These are phyloP conservation scores for Chaitophorus viminalis DNA, from an alignment of 2,888 invertebrate species.

Conservation along the genomic window DNA sequence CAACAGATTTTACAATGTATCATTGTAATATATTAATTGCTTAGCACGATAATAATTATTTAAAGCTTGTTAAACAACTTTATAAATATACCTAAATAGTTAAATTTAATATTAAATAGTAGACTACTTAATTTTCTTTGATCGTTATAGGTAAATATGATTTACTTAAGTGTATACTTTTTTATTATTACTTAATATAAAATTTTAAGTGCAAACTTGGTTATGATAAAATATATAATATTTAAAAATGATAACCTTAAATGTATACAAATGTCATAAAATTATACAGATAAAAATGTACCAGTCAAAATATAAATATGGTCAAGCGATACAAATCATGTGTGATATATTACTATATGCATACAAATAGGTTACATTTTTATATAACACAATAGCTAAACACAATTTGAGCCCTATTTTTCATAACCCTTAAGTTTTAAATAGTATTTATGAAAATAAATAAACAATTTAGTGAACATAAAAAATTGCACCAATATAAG, in stretches of 20 bases:
- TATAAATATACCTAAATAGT: not conserved
- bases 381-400: too few relatives aligned
- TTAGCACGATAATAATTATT: not conserved
- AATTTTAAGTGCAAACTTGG: not conserved
- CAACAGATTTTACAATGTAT: too few relatives aligned
- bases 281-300: not conserved
- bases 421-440: too few relatives aligned
- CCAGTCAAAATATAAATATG: not conserved
- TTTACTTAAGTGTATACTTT: not conserved
- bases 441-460: too few relatives aligned
- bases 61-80: not conserved
- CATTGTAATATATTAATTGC: not conserved
- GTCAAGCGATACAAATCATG: not conserved
- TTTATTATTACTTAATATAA: not conserved
- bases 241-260: not conserved
- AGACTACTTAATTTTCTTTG: not conserved
- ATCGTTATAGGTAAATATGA: not conserved
- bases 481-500: too few relatives aligned
- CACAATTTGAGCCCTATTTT: too few relatives aligned
- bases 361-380: not conserved
- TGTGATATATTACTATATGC: not conserved
- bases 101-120: not conserved
- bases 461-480: too few relatives aligned
- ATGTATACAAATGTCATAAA: not conserved
- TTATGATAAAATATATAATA: not conserved